These are phyloP conservation scores for Aleiodes alternator DNA, from an alignment of 2,888 invertebrate genomes.

Conservation along the genomic window DNA sequence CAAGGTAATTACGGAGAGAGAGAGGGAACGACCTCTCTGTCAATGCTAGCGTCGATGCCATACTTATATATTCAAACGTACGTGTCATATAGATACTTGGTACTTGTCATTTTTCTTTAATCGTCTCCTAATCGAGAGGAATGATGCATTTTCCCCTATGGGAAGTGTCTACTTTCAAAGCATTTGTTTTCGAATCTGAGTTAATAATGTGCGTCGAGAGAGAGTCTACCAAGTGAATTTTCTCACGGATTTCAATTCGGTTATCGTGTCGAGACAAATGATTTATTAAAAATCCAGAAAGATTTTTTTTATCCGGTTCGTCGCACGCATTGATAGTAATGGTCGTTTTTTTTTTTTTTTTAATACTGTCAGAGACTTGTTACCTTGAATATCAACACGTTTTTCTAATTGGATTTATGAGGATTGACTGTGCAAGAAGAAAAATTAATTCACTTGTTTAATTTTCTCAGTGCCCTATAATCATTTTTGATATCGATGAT, in stretches of 20 bases:
- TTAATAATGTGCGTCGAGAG: too few relatives aligned
- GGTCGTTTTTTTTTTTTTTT: constrained; percentile 68
- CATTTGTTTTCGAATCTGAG: neutral
- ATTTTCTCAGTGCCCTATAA: constrained; percentile 29
- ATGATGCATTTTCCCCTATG: neutral
- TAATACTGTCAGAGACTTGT: constrained; percentile 71
- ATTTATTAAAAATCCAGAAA: neutral
- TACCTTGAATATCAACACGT: constrained; percentile 70
- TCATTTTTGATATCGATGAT: neutral
- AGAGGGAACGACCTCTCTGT: constrained; percentile 73
- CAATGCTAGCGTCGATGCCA: constrained; percentile 68
- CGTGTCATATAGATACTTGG: constrained; percentile 17
- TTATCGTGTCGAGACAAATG: constrained; percentile 1
- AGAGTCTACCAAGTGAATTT: constrained; percentile 4
- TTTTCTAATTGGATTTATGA: constrained; percentile 20
- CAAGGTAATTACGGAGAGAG: constrained; percentile 74
- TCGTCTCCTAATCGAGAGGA: neutral
- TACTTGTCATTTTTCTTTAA: constrained; percentile 28
- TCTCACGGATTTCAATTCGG: constrained; percentile 1
- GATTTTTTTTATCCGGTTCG: constrained; percentile 14
- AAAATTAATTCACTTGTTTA: constrained; percentile 24
- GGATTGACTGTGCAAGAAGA: constrained; percentile 17
- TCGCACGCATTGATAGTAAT: constrained; percentile 73
- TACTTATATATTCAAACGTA: constrained; percentile 11
- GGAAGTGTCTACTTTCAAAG: too few relatives aligned